Evolutionary conservation across 1,140 invertebrate species (phyloP), one percentile per base, ranked within the genome.

Genomic region (Bactericera cockerelli): DNA sequence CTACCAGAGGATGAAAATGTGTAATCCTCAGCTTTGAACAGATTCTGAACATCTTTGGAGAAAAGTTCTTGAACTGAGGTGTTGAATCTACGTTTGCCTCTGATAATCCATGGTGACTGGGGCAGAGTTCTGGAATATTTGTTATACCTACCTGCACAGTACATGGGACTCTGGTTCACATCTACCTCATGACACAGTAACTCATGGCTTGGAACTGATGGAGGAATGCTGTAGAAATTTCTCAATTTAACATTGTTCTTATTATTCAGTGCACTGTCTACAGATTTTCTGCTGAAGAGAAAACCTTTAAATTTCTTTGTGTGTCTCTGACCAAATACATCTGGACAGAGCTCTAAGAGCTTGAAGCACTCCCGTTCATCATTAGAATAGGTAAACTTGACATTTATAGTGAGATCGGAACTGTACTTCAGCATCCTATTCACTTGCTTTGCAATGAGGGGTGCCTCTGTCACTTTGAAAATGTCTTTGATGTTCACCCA

Each of bases 61-160:
- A 98, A 84, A 16, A 93, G 77, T 72, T 98, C 93, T 74, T 97
- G 87, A 1, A 98, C 87, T 1, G 93, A 97, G 22, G 81, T 80
- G 63, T 87, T 83, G 72, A 87, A 81, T 63, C 86, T 83, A 59
- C 84, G 78, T 62, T 81, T 78, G 0, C 90, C 91, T 65, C 89
- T 80, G 42, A 96, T 73, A 22, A 95, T 69, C 93, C 94, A 98
- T 0, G 93, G 93, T 0, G 93, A 95, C 75, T 98, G 95, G 58
- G 88, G 86, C 6, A 98, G 70, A 61, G 81, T 76, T 56, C 94
- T 77, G 16, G 86, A 89, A 67, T 84, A 82, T 72, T 98, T 98
- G 60, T 84, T 81, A 70, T 98, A 98, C 26, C 90, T 74, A 53
- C 84, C 85, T 80, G 63, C 58, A 64, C 69, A 66, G 49, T 57